Evolutionary conservation across 2,888 invertebrate genomes (phyloP).

Genomic region (Tillus elongatus): DNA sequence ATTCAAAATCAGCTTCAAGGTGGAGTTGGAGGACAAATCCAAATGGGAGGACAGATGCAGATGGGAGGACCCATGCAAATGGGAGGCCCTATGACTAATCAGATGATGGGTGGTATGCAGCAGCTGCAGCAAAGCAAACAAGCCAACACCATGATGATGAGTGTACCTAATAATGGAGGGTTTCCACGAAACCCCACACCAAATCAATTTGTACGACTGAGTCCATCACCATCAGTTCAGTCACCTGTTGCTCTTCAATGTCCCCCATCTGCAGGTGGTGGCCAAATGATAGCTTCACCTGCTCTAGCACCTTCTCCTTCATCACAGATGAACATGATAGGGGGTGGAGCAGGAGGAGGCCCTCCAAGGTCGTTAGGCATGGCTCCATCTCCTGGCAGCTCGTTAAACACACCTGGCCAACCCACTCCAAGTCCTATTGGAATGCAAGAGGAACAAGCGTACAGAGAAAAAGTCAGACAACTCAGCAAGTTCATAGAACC

Average conservation of each 20-base stretch:
- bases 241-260: conserved; percentile 43
- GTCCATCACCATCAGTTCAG: conserved; percentile 68
- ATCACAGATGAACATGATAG: conserved; percentile 54
- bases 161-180: conserved; percentile 36
- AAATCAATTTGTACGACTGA: conserved; percentile 68
- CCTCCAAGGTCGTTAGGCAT: conserved; percentile 51
- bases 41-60: conserved; percentile 35
- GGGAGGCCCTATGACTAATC: conserved; percentile 30
- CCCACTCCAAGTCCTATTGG: conserved; percentile 58
- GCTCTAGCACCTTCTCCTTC: conserved; percentile 59
- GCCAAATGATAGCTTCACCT: conserved; percentile 61
- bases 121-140: conserved; percentile 29
- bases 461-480: conserved; percentile 87
- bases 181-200: conserved; percentile 58
- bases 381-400: conserved; percentile 75
- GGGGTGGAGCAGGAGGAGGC: conserved; percentile 41
- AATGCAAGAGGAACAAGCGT: conserved; percentile 76
- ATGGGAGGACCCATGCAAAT: conserved; percentile 31
- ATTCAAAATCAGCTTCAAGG: conserved; percentile 29
- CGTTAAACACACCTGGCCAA: conserved; percentile 66
- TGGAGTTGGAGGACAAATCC: conserved; percentile 28
- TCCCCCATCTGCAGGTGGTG: conserved; percentile 37
- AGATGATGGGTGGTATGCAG: conserved; percentile 30
- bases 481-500: conserved; percentile 92
- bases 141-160: conserved; percentile 39